Conservation (phyloP, 2,797 vertebrate genomes). For the Halcyon leucocephala region DNA sequence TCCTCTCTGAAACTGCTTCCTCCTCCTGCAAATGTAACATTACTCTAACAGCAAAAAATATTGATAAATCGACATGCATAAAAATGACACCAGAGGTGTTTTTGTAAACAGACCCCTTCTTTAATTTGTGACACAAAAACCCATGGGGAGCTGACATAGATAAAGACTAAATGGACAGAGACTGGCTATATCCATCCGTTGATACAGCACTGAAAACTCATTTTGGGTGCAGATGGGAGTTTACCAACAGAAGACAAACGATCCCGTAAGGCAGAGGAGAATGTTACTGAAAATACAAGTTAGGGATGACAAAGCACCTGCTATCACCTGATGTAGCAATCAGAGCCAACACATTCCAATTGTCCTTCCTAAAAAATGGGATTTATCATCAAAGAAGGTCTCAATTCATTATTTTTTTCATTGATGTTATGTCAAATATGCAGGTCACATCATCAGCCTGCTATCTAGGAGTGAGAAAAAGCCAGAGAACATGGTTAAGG, state of each 20-base stretch:
- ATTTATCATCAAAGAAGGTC: constrained; percentile 51
- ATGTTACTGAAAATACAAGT: constrained; percentile 66
- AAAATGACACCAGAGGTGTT: not conserved
- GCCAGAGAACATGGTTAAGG: not conserved
- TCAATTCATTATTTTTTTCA: constrained; percentile 68
- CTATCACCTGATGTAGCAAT: constrained; percentile 54
- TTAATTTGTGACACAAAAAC: constrained; percentile 41
- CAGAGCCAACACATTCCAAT: constrained; percentile 39
- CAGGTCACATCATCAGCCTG: constrained; percentile 37
- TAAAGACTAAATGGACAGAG: constrained; percentile 43
- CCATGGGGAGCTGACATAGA: not conserved
- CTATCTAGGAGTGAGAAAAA: not conserved
- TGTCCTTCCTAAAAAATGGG: constrained; percentile 59
- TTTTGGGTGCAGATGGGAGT: constrained; percentile 63
- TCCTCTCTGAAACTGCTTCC: not conserved
- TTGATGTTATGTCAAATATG: constrained; percentile 58
- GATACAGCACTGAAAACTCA: constrained; percentile 55
- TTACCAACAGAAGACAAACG: constrained; percentile 63
- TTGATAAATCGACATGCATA: not conserved
- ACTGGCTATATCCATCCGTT: constrained; percentile 34
- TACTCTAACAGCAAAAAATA: not conserved
- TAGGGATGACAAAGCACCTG: constrained; percentile 59
- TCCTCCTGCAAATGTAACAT: not conserved
- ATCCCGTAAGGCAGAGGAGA: constrained; percentile 34
- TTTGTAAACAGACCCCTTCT: constrained; percentile 21